phyloP scores from a whole-genome alignment of 2,888 invertebrate species.

The Cephus runcator region DNA sequence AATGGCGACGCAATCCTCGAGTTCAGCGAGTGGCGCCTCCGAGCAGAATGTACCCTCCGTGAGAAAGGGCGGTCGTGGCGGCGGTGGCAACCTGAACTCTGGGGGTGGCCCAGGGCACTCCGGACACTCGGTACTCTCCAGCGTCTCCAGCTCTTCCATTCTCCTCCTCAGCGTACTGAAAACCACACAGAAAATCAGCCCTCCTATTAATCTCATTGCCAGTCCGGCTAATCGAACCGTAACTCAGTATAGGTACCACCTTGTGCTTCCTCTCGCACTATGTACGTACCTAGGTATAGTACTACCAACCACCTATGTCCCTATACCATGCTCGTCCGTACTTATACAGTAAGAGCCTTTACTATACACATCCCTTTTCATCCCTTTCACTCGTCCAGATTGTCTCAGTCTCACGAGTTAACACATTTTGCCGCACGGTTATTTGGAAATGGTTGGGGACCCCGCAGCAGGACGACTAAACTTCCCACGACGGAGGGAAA shows the following conservation, averaged over 20 bases:
- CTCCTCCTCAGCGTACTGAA: conserved; percentile 64
- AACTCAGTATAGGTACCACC: conserved; percentile 62
- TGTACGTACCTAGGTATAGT: no score
- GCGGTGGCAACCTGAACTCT: conserved; percentile 79
- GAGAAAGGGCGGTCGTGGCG: conserved; percentile 79
- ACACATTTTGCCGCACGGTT: background rate
- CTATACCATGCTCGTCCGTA: background rate
- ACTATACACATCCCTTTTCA: background rate
- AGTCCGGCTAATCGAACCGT: conserved; percentile 69
- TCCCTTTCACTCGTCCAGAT: background rate
- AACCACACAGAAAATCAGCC: conserved; percentile 67
- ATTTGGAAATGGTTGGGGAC: background rate
- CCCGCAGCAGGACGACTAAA: background rate
- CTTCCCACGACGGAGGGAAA: background rate
- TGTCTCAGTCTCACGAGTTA: background rate
- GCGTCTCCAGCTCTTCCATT: conserved; percentile 80
- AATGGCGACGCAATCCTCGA: conserved; percentile 81
- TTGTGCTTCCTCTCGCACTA: background rate
- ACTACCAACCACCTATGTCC: background rate
- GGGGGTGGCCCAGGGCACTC: conserved; percentile 82
- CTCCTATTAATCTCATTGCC: conserved; percentile 59
- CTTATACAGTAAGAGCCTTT: background rate
- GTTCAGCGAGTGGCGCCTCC: conserved; percentile 76
- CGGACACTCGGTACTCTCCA: conserved; percentile 76
- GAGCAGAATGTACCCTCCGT: conserved; percentile 75